Conservation (phyloP, 1,140 invertebrate species). For the Drosophila lacteicornis region DNA sequence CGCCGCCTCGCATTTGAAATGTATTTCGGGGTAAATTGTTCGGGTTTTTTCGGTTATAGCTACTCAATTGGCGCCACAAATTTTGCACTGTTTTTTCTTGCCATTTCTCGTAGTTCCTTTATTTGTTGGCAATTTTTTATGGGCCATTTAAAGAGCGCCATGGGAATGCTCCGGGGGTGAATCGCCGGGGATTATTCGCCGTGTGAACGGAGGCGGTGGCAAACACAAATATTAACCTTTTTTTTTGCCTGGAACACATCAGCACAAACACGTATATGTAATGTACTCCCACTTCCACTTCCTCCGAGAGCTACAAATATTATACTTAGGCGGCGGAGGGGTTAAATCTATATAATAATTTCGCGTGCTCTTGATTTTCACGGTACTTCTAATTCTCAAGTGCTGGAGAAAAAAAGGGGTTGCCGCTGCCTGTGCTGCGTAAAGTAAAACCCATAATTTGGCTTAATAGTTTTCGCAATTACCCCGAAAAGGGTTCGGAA, state of each 20-base stretch:
- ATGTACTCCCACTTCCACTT: conserved; percentile 25
- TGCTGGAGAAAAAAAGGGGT: conserved; percentile 37
- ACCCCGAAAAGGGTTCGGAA: conserved; percentile 61
- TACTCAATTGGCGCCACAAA: conserved; percentile 54
- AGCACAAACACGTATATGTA: conserved; percentile 22
- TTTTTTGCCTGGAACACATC: conserved; percentile 46
- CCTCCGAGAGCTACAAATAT: conserved; percentile 56
- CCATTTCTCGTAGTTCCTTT: neutral
- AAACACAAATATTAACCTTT: conserved; percentile 78
- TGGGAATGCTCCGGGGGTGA: conserved; percentile 47
- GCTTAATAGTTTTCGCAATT: conserved; percentile 83
- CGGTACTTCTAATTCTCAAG: conserved; percentile 73
- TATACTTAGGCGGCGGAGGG: conserved; percentile 60
- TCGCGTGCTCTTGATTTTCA: conserved; percentile 80
- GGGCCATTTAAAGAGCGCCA: conserved; percentile 73
- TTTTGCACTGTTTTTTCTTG: conserved; percentile 34
- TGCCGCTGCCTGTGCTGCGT: conserved; percentile 41
- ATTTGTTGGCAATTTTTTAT: conserved; percentile 51
- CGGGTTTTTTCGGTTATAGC: conserved; percentile 18
- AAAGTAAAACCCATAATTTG: conserved; percentile 83
- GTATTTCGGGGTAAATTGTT: conserved; percentile 39
- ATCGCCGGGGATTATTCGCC: conserved; percentile 33
- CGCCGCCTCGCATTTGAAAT: neutral
- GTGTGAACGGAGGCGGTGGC: conserved; percentile 31
- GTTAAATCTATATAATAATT: conserved; percentile 80